Conservation (phyloP, 2,797 vertebrate species). For the Lepilemur ruficaudatus region DNA sequence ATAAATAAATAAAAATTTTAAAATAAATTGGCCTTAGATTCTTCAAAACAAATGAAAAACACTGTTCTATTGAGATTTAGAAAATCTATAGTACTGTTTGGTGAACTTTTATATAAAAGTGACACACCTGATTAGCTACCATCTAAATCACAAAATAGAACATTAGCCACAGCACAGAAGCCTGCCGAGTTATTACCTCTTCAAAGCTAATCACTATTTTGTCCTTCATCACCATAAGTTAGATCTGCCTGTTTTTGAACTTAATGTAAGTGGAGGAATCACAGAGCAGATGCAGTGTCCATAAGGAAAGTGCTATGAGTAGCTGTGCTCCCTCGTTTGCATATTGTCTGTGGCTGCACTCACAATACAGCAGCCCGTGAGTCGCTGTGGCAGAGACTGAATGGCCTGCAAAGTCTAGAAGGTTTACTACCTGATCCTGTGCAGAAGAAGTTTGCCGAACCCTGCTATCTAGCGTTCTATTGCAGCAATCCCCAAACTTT, state of each 20-base stretch:
- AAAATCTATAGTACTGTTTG: background rate
- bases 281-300: background rate
- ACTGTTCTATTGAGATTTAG: background rate
- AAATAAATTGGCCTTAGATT: background rate
- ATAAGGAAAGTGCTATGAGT: background rate
- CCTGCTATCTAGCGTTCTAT: background rate
- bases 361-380: rapidly evolving
- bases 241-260: background rate
- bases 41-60: background rate
- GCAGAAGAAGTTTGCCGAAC: background rate
- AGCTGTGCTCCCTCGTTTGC: background rate
- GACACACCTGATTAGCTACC: background rate
- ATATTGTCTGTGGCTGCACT: background rate
- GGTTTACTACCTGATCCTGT: background rate
- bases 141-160: background rate
- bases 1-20: background rate
- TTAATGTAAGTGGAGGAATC: background rate
- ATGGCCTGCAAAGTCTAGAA: background rate
- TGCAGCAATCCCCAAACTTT: no score
- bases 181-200: background rate
- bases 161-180: background rate
- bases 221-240: background rate
- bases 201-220: background rate
- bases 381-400: background rate
- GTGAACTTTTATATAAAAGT: background rate